Conservation (phyloP, 2,888 invertebrate species). For the Ormyrus labotus region DNA sequence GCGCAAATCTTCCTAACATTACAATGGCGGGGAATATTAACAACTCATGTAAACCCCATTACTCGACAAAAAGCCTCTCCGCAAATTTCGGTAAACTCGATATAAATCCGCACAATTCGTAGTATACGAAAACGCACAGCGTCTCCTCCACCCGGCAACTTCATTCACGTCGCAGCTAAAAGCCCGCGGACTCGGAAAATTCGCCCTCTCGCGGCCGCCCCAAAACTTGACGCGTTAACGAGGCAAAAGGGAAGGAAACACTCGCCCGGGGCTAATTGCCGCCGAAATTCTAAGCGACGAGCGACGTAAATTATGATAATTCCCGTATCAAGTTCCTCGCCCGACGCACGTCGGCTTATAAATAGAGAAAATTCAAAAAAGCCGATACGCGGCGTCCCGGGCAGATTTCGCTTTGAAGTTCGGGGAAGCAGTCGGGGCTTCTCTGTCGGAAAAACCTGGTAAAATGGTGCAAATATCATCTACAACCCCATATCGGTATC, state of each 20-base stretch:
- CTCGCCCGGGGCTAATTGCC: not conserved
- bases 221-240: not conserved
- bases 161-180: not conserved
- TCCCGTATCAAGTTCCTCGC: not conserved
- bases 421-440: not conserved
- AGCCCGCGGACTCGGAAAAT: not conserved
- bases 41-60: too few species aligned
- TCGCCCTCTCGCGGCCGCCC: not conserved
- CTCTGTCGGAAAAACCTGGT: too few species aligned
- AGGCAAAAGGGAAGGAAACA: constrained; percentile 8
- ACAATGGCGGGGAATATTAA: too few species aligned
- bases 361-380: constrained; percentile 9
- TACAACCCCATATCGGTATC: too few species aligned
- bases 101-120: not conserved
- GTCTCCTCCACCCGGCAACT: too few species aligned
- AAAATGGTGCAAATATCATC: too few species aligned
- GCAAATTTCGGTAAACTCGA: not conserved
- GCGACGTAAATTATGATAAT: constrained; percentile 21
- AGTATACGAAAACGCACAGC: not conserved
- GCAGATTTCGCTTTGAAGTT: constrained; percentile 28
- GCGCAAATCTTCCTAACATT: too few species aligned
- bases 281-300: not conserved
- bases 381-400: not conserved
- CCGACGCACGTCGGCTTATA: constrained; percentile 3
- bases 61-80: not conserved